Percentiles rank a stretch among this genome's conserved stretches.
phyloP scores from a whole-genome alignment of 2,113 vertebrate species.

The Drymodes brunneopygia region DNA sequence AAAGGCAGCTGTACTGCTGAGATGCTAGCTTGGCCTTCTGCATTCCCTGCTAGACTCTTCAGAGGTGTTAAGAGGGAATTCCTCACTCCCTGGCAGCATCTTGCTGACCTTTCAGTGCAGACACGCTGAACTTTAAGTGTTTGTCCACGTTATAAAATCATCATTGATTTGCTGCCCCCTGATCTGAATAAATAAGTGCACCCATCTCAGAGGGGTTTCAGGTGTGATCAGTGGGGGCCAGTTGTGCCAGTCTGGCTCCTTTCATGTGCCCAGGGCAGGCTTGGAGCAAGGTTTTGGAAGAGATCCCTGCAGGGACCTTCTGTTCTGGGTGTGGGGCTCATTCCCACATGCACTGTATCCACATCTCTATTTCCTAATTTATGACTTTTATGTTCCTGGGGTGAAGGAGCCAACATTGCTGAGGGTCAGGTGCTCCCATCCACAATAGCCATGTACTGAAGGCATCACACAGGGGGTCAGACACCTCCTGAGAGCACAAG shows the following conservation, averaged over 20 bases:
- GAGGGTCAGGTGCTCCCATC: background rate
- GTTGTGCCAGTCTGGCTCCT: background rate
- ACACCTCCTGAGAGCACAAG: background rate
- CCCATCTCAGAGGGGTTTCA: background rate
- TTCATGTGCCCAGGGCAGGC: background rate
- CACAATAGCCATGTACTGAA: accelerated
- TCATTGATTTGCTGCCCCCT: background rate
- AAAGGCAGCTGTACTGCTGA: background rate
- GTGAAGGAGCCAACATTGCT: background rate
- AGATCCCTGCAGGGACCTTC: background rate
- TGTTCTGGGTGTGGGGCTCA: background rate
- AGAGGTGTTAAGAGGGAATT: background rate
- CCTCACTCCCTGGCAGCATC: background rate
- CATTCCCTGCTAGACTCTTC: background rate
- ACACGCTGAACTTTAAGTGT: background rate
- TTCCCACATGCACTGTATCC: background rate
- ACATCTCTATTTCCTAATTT: background rate
- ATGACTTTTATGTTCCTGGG: background rate
- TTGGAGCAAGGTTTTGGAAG: background rate
- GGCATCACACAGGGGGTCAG: background rate
- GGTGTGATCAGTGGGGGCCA: no score
- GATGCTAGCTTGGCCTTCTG: background rate
- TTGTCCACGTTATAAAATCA: background rate
- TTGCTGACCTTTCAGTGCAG: background rate
- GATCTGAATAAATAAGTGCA: background rate